Percentiles rank a stretch among this genome's conserved stretches.
These are phyloP conservation scores for Engraulis encrasicolus DNA, from an alignment of 2,113 vertebrate genomes.

Conservation along the genomic window DNA sequence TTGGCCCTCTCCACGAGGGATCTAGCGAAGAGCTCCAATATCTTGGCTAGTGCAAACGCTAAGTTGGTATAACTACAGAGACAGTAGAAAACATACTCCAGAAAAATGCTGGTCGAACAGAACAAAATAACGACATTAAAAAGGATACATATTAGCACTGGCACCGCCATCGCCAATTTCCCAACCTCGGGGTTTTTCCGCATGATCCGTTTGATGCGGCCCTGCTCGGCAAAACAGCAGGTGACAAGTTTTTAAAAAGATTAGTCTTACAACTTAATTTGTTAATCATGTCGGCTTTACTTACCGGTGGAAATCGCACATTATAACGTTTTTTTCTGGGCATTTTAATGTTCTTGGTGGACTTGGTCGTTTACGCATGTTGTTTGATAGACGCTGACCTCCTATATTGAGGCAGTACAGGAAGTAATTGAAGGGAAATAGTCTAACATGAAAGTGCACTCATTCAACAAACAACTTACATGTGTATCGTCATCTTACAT, in stretches of 20 bases:
- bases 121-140: not conserved
- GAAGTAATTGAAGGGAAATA: conserved; percentile 50
- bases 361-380: conserved; percentile 53
- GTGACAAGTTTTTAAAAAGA: not conserved
- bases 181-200: conserved; percentile 78
- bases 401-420: conserved; percentile 77
- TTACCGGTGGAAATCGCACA: conserved; percentile 75
- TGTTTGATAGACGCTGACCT: conserved; percentile 45
- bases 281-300: conserved; percentile 38
- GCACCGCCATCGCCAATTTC: conserved; percentile 73
- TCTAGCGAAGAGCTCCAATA: conserved; percentile 75
- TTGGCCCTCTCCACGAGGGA: conserved; percentile 69
- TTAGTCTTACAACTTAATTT: not conserved
- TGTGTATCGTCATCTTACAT: no score
- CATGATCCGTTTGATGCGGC: conserved; percentile 79
- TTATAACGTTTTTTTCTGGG: conserved; percentile 71
- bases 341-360: conserved; percentile 57
- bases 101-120: not conserved
- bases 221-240: conserved; percentile 52
- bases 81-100: no score
- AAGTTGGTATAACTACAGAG: conserved; percentile 44
- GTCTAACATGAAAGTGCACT: no score
- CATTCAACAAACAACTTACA: not conserved
- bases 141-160: conserved; percentile 78
- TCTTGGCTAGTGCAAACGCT: conserved; percentile 63